Evolutionary conservation across 2,113 vertebrate species (phyloP).

Genomic region (Hypanus sabinus): DNA sequence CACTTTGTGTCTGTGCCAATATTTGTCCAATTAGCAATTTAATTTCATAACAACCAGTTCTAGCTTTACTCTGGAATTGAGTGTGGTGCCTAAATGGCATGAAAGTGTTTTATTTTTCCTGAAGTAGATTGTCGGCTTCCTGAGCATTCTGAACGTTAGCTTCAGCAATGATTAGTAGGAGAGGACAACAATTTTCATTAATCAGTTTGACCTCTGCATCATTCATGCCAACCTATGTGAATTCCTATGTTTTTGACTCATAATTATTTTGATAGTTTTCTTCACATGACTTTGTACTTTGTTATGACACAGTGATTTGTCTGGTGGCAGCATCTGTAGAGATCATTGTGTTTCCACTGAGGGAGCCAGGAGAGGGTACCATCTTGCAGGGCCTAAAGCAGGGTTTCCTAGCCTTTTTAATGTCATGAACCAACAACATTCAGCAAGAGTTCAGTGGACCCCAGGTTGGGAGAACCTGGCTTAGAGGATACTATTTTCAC

Average conservation of each 20-base stretch:
- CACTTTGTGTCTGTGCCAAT: background rate
- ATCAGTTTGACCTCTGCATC: background rate
- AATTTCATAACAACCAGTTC: background rate
- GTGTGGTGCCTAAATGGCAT: background rate
- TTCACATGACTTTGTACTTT: background rate
- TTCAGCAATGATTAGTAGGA: background rate
- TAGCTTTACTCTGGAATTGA: background rate
- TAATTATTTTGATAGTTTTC: background rate
- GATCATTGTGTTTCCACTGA: background rate
- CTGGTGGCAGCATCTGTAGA: too few species aligned
- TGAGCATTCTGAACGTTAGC: background rate
- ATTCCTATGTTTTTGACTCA: background rate
- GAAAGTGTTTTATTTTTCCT: background rate
- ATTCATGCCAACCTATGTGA: background rate
- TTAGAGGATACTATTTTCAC: too few species aligned
- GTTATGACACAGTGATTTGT: too few species aligned
- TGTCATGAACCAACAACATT: too few species aligned
- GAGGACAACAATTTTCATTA: background rate
- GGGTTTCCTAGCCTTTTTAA: too few species aligned
- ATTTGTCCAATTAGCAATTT: background rate
- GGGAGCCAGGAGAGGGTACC: too few species aligned
- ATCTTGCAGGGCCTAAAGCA: too few species aligned
- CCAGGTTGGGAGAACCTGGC: too few species aligned
- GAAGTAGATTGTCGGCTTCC: background rate
- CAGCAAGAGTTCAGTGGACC: too few species aligned